phyloP scores from a whole-genome alignment of 2,888 invertebrate species.

The Quadroppia sp. region DNA sequence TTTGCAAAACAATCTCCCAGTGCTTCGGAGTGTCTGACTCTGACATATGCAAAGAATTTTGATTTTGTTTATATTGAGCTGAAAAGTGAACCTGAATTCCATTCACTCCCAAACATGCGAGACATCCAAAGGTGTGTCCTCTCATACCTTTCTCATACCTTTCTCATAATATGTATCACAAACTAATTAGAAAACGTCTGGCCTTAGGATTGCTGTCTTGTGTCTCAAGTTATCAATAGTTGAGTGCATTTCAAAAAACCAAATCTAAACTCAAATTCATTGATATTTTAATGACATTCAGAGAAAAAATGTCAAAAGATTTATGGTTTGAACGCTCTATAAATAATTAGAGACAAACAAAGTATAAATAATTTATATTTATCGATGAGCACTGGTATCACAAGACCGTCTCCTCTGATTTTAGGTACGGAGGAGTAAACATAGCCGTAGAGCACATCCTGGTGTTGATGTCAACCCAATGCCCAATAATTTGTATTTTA shows the following conservation, averaged over 20 bases:
- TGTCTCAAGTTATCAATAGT: not conserved
- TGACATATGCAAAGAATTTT: not conserved
- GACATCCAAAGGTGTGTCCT: constrained; percentile 12
- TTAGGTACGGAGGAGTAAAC: not conserved
- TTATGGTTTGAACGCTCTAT: not conserved
- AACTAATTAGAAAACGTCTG: constrained; percentile 9
- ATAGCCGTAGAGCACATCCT: not conserved
- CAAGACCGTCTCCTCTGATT: not conserved
- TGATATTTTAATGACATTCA: constrained; percentile 23
- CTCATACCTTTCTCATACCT: too few species aligned
- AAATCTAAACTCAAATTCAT: not conserved
- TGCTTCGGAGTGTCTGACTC: not conserved
- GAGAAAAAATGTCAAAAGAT: constrained; percentile 10
- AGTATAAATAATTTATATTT: not conserved
- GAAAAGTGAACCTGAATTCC: not conserved
- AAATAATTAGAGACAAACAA: constrained; percentile 6
- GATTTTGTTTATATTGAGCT: not conserved
- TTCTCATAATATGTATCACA: constrained; percentile 14
- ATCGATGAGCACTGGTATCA: not conserved
- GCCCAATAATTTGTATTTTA: not conserved
- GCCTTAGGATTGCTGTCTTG: not conserved
- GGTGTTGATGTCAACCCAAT: not conserved
- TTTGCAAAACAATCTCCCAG: not conserved
- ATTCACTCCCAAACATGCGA: not conserved
- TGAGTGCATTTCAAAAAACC: not conserved